These are phyloP conservation scores for Drosophila sp. DNA, from an alignment of 1,140 invertebrate genomes.

Conservation along the genomic window DNA sequence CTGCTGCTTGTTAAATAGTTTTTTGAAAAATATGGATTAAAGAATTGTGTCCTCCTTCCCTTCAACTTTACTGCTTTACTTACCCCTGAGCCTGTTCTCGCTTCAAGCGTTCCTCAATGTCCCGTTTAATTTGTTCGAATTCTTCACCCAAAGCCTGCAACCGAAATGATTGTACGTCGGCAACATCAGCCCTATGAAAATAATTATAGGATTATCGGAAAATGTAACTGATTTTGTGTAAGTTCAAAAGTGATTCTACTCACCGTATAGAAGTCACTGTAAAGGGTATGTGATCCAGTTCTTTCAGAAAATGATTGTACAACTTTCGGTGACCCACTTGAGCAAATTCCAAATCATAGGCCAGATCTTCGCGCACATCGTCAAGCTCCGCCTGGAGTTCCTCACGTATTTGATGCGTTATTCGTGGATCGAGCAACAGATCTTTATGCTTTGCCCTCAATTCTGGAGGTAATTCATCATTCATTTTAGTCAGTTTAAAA, in stretches of 20 bases:
- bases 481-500: conserved; percentile 83
- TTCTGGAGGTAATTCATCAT: conserved; percentile 85
- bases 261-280: conserved; percentile 85
- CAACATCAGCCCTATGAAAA: conserved; percentile 18
- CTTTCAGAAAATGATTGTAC: conserved; percentile 87
- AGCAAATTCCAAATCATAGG: conserved; percentile 88
- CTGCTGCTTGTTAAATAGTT: conserved; percentile 46
- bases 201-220: background rate
- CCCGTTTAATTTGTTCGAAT: conserved; percentile 84
- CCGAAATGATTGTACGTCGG: conserved; percentile 84
- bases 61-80: conserved; percentile 15
- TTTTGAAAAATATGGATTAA: background rate
- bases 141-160: conserved; percentile 86
- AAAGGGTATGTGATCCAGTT: conserved; percentile 87
- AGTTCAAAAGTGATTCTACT: conserved; percentile 4
- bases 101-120: conserved; percentile 85
- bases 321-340: conserved; percentile 89
- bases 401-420: conserved; percentile 86
- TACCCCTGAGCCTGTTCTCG: conserved; percentile 82
- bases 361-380: conserved; percentile 85
- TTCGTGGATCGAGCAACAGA: conserved; percentile 86
- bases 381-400: conserved; percentile 86
- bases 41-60: background rate
- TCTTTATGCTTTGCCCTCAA: conserved; percentile 85
- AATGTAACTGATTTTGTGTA: no score